Conservation (phyloP, 2,113 vertebrate species). For the Microcebus tavaratra region DNA sequence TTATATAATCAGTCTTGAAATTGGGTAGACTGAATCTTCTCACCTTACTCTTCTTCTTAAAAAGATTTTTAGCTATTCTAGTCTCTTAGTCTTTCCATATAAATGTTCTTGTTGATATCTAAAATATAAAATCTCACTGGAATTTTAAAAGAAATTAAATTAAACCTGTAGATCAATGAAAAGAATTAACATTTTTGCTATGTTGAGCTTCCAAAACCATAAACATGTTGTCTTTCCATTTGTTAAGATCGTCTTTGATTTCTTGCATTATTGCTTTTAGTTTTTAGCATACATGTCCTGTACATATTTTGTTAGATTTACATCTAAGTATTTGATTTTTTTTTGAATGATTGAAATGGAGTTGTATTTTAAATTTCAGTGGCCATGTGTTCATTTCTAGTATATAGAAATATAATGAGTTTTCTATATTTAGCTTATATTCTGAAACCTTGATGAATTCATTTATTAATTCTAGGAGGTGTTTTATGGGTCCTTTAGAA, state of each 20-base stretch:
- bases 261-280: neutral
- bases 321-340: neutral
- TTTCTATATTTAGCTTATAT: neutral
- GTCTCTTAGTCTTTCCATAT: neutral
- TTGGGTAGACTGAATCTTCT: neutral
- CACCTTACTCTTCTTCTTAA: neutral
- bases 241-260: neutral
- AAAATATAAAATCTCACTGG: neutral
- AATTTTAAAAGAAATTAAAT: neutral
- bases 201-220: neutral
- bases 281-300: neutral
- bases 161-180: neutral
- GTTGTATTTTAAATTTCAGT: neutral
- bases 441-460: neutral
- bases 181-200: neutral
- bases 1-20: neutral
- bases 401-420: neutral
- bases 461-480: neutral
- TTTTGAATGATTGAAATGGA: neutral
- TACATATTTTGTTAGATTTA: neutral
- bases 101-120: neutral
- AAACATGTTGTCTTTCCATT: neutral
- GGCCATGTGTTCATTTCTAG: neutral
- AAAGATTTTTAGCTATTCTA: neutral
- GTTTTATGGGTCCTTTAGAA: neutral